These are phyloP conservation scores for Linepithema humile DNA, from an alignment of 1,140 invertebrate species.

Conservation along the genomic window DNA sequence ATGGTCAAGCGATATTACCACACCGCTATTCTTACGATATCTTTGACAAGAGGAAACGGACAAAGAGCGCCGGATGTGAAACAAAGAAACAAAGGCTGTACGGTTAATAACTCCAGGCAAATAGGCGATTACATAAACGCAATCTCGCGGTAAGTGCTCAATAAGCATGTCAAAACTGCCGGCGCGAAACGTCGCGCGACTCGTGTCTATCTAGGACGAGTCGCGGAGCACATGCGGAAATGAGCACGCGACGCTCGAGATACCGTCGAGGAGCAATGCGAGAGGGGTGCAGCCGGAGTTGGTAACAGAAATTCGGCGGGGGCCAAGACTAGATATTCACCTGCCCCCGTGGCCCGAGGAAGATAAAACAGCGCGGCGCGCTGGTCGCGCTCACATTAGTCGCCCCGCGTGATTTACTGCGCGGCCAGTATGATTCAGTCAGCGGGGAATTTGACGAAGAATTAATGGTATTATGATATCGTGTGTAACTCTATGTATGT, in stretches of 20 bases:
- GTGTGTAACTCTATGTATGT: conserved; percentile 84
- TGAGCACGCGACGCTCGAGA: not conserved
- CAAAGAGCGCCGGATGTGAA: not conserved
- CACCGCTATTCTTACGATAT: not conserved
- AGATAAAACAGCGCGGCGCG: conserved; percentile 78
- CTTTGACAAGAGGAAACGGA: not conserved
- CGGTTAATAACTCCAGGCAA: not conserved
- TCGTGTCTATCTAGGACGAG: not conserved
- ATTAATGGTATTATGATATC: conserved; percentile 86
- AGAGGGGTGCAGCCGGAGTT: not conserved
- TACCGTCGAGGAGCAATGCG: not conserved
- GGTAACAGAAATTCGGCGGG: conserved; percentile 65
- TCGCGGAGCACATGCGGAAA: not conserved
- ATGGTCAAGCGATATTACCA: not conserved
- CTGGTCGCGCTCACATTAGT: conserved; percentile 82
- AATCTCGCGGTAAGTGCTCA: not conserved
- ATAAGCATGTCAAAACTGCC: not conserved
- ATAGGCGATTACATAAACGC: not conserved
- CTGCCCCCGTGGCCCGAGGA: conserved; percentile 78
- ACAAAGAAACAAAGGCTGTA: not conserved
- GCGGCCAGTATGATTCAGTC: conserved; percentile 84
- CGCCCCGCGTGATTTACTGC: conserved; percentile 83
- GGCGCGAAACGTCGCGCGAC: not conserved
- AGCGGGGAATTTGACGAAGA: conserved; percentile 85
- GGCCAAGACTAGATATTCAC: conserved; percentile 75